Base-by-base conservation (phyloP, 2,888 invertebrate species). In the Andrena praecox region DNA sequence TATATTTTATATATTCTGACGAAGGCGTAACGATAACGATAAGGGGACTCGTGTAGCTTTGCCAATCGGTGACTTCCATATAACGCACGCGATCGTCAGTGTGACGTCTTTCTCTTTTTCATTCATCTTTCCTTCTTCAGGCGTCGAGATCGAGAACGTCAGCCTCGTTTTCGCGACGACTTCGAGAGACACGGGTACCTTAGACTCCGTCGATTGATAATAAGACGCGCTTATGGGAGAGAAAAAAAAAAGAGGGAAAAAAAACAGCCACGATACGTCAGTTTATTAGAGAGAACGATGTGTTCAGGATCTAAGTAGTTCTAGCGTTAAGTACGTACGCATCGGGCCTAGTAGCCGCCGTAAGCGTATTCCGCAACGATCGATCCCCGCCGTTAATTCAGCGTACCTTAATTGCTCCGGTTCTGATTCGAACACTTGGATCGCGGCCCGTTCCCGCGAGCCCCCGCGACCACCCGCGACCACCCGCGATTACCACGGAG, bases 241-340 rank as follows among this genome's bases (percentile, higher is more conserved):
- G 24, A 5, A 27, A 10, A 24, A 27, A 27, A 12, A 24, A n/a
- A 24, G 2, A 2, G 24, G 54, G 3, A 2, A 20, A 2, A 27
- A 24, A 24, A 24, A 27, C 10, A 56, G 24, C 56, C 83, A 89
- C 77, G 82, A 87, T 10, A 56, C 77, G 89, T 64, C 77, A 70
- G 52, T 87, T 90, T 89, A 24, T 56, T 27, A 56, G 24, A 90
- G 85, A 90, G 87, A 88, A 89, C 83, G 72, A 91, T 90, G 90
- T 90, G 92, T 91, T 91, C 90, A 91, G 80, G 76, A 85, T 80
- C 81, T 89, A 42, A 42, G 42, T 42, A 89, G 85, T 85, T 87
- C 56, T 88, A 91, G 82, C 67, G 54, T 85, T 90, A 89, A 89
- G 84, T 88, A 82, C 77, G 62, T 60, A 77, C 59, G 69, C 66